Conservation (phyloP, 2,888 invertebrate species). For the Callyntrura guangdongensis region DNA sequence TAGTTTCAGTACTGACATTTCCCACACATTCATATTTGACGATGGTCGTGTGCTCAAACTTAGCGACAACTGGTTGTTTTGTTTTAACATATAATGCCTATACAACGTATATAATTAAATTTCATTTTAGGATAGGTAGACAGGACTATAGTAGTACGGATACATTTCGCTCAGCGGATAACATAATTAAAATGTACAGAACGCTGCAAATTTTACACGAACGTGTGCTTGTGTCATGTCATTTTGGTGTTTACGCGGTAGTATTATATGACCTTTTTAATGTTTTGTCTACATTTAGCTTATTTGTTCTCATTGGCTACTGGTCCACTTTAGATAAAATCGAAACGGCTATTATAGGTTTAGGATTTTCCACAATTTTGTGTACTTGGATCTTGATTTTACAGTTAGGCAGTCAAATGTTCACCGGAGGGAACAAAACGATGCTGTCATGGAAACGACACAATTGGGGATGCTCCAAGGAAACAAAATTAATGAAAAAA, state of each 20-base stretch:
- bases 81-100: too few relatives aligned
- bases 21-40: too few relatives aligned
- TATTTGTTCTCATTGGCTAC: slow-evolving; percentile 39
- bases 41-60: too few relatives aligned
- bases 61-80: too few relatives aligned
- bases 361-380: too few relatives aligned
- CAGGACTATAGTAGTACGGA: neutral
- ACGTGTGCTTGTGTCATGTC: neutral
- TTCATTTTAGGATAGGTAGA: slow-evolving; percentile 5
- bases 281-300: too few relatives aligned
- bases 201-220: slow-evolving; percentile 45
- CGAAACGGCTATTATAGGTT: too few relatives aligned
- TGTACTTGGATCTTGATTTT: neutral
- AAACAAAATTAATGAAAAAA: slow-evolving; percentile 48
- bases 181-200: slow-evolving; percentile 26
- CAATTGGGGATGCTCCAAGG: neutral
- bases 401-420: neutral
- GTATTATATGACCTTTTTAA: too few relatives aligned
- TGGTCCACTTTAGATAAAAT: slow-evolving; percentile 6
- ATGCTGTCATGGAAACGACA: slow-evolving; percentile 29
- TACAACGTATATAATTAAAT: too few relatives aligned
- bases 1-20: too few relatives aligned
- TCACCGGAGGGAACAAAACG: neutral
- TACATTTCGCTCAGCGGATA: neutral
- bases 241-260: too few relatives aligned